These are phyloP conservation scores for Lepidonotus clava DNA, from an alignment of 2,888 invertebrate genomes.

Conservation along the genomic window DNA sequence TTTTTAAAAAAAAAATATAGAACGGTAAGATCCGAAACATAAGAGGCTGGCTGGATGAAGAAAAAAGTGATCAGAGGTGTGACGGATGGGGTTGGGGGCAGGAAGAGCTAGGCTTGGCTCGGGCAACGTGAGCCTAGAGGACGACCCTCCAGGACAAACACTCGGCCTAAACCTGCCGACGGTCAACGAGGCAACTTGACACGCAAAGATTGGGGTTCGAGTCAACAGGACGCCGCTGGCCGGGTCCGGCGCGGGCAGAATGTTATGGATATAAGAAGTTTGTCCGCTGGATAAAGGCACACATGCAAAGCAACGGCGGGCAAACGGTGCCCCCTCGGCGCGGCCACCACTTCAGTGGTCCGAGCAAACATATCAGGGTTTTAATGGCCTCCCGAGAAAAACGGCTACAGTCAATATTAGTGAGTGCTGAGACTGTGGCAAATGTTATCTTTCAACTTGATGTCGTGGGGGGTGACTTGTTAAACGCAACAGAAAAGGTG, in stretches of 20 bases:
- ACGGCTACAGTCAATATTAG: neutral
- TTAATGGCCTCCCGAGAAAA: slow-evolving; percentile 11
- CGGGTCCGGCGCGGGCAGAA: neutral
- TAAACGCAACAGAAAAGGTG: slow-evolving; percentile 13
- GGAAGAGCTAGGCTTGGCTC: no score
- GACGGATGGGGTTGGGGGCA: neutral
- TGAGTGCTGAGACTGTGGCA: neutral
- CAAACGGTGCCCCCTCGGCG: neutral
- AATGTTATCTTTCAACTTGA: slow-evolving; percentile 17
- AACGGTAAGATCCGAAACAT: no score
- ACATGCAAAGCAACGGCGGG: neutral
- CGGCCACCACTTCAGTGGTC: neutral
- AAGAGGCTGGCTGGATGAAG: no score
- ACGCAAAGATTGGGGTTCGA: neutral
- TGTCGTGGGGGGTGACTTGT: neutral
- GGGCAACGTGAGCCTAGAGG: no score
- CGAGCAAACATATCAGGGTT: slow-evolving; percentile 10
- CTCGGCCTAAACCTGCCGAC: no score
- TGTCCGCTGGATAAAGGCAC: neutral
- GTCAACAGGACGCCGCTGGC: neutral
- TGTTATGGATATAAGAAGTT: slow-evolving; percentile 23
- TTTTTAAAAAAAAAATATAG: no score
- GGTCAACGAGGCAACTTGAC: slow-evolving; percentile 9
- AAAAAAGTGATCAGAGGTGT: neutral
- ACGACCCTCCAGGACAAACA: no score